phyloP scores from a whole-genome alignment of 2,888 invertebrate genomes.

The Coenonympha arcania region DNA sequence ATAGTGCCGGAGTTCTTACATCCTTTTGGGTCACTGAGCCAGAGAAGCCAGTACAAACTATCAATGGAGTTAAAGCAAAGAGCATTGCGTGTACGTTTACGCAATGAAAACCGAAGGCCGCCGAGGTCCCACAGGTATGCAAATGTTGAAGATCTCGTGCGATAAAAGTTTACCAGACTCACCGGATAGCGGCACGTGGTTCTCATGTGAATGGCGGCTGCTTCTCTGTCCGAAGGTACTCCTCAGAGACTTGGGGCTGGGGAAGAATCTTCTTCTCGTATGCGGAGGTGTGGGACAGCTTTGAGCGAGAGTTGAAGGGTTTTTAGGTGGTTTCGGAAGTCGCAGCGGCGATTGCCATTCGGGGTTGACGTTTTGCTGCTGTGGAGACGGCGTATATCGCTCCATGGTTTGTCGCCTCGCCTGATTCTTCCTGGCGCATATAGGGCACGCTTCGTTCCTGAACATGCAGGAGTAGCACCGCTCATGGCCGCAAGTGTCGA shows the following conservation, averaged over 20 bases:
- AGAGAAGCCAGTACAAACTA: conserved; percentile 44
- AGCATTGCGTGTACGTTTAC: conserved; percentile 46
- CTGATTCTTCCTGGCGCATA: conserved; percentile 77
- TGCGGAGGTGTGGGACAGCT: conserved; percentile 89
- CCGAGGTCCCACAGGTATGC: conserved; percentile 45
- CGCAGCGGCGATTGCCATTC: conserved; percentile 73
- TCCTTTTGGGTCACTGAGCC: no score
- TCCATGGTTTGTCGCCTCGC: conserved; percentile 60
- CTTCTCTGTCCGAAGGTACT: conserved; percentile 81
- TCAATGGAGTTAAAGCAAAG: conserved; percentile 46
- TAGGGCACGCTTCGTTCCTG: conserved; percentile 91
- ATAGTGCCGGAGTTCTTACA: no score
- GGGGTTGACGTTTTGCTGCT: conserved; percentile 52
- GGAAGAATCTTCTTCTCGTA: conserved; percentile 83
- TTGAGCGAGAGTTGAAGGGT: conserved; percentile 71
- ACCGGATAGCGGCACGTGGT: conserved; percentile 82
- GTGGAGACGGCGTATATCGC: conserved; percentile 63
- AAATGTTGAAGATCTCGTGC: conserved; percentile 31
- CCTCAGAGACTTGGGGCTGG: conserved; percentile 84
- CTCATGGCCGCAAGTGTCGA: conserved; percentile 97
- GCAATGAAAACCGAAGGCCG: conserved; percentile 42
- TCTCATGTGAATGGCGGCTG: conserved; percentile 69
- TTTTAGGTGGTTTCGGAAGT: conserved; percentile 76
- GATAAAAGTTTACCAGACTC: conserved; percentile 73
- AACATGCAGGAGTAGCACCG: conserved; percentile 96